These are phyloP conservation scores for Branchipolynoe longqiensis DNA, from an alignment of 2,888 invertebrate species.

Conservation along the genomic window DNA sequence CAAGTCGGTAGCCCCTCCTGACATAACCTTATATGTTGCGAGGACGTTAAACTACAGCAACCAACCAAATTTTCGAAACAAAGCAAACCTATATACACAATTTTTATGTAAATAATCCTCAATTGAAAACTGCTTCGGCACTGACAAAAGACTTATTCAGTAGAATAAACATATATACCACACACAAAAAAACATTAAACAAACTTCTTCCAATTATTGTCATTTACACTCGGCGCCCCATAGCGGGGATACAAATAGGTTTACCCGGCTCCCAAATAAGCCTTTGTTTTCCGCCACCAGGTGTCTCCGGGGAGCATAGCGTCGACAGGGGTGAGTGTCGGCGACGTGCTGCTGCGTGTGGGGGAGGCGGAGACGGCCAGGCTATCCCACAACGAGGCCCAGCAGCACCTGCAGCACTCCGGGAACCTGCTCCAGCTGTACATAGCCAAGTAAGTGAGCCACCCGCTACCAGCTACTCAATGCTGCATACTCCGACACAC, in stretches of 20 bases:
- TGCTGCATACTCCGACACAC: neutral
- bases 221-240: neutral
- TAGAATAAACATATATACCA: too few species aligned
- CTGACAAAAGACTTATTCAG: too few species aligned
- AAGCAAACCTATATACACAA: neutral
- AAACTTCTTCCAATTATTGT: neutral
- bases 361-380: constrained; percentile 76
- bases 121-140: too few species aligned
- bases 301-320: constrained; percentile 80
- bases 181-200: too few species aligned
- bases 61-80: neutral
- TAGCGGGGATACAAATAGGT: neutral
- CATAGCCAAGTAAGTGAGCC: constrained; percentile 62
- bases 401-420: constrained; percentile 77
- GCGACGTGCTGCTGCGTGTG: constrained; percentile 79
- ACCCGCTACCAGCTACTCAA: neutral
- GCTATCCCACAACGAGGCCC: constrained; percentile 77
- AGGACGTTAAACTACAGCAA: neutral
- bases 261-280: constrained; percentile 1
- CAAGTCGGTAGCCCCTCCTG: too few species aligned
- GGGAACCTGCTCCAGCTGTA: constrained; percentile 78
- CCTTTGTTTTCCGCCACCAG: constrained; percentile 68
- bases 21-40: too few species aligned
- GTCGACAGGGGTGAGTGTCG: constrained; percentile 72
- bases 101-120: neutral